Conservation (phyloP, 1,140 invertebrate species). For the Aphaenogaster ashmeadi region DNA sequence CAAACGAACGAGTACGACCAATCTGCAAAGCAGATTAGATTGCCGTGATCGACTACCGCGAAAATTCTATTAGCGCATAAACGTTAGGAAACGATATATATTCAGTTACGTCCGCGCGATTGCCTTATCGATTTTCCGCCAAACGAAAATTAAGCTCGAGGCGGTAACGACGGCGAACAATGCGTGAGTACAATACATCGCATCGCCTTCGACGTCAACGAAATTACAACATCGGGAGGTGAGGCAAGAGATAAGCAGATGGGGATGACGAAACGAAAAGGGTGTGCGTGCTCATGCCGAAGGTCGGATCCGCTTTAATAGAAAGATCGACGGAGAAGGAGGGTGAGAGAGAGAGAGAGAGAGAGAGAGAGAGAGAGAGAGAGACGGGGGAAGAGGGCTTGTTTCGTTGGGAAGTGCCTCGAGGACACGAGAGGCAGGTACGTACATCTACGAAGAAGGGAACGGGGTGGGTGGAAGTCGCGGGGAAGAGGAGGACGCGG, state of each 20-base stretch:
- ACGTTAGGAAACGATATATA: slow-evolving; percentile 4
- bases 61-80: slow-evolving; percentile 13
- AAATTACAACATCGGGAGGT: background rate
- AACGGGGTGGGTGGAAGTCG: background rate
- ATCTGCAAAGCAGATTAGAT: background rate
- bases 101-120: slow-evolving; percentile 9
- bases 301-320: slow-evolving; percentile 40
- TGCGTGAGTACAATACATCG: background rate
- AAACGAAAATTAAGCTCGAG: slow-evolving; percentile 9
- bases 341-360: background rate
- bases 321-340: background rate
- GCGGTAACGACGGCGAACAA: slow-evolving; percentile 9
- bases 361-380: background rate
- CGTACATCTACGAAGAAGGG: background rate
- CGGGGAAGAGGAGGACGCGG: background rate
- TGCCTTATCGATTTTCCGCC: slow-evolving; percentile 24
- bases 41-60: background rate
- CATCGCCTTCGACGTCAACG: background rate
- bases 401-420: background rate
- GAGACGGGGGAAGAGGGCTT: background rate
- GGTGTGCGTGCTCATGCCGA: background rate
- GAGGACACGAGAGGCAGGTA: background rate
- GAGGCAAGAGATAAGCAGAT: background rate
- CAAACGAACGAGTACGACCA: background rate
- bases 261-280: background rate